These are phyloP conservation scores for Thaumatotibia leucotreta DNA, from an alignment of 1,140 invertebrate species.

Conservation along the genomic window DNA sequence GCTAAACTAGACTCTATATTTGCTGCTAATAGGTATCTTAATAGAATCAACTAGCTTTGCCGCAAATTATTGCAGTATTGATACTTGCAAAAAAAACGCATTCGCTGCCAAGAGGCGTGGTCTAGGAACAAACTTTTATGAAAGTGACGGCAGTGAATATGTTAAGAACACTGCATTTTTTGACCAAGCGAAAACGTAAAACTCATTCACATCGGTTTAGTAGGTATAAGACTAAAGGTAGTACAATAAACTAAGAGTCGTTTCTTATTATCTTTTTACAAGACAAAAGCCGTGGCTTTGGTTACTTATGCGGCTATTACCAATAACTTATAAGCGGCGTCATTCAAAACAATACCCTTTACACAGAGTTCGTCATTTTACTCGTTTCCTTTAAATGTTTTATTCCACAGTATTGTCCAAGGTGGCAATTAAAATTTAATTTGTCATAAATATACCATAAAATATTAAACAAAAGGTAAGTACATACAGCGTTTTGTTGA, in stretches of 20 bases:
- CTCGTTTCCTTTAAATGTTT: not conserved
- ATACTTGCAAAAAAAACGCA: too few relatives aligned
- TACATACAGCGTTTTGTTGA: conserved; percentile 14
- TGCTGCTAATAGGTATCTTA: not conserved
- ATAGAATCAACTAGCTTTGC: not conserved
- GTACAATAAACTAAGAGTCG: not conserved
- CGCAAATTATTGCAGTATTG: not conserved
- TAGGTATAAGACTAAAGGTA: too few relatives aligned
- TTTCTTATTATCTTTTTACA: not conserved
- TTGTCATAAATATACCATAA: not conserved
- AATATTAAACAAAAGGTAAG: not conserved
- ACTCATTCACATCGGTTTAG: too few relatives aligned
- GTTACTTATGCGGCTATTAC: not conserved
- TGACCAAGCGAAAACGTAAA: too few relatives aligned
- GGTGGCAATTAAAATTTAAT: not conserved
- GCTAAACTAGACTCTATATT: conserved; percentile 30
- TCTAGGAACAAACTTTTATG: too few relatives aligned
- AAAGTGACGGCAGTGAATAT: too few relatives aligned
- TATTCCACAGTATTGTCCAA: not conserved
- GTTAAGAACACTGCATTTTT: too few relatives aligned
- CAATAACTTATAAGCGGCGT: not conserved
- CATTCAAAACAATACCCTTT: not conserved
- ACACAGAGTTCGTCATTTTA: not conserved
- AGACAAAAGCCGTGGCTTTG: not conserved
- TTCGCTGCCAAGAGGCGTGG: too few relatives aligned